Percentiles rank a stretch among this genome's conserved stretches.
Evolutionary conservation across 1,140 invertebrate species (phyloP).

Genomic region (Diachasmimorpha longicaudata): DNA sequence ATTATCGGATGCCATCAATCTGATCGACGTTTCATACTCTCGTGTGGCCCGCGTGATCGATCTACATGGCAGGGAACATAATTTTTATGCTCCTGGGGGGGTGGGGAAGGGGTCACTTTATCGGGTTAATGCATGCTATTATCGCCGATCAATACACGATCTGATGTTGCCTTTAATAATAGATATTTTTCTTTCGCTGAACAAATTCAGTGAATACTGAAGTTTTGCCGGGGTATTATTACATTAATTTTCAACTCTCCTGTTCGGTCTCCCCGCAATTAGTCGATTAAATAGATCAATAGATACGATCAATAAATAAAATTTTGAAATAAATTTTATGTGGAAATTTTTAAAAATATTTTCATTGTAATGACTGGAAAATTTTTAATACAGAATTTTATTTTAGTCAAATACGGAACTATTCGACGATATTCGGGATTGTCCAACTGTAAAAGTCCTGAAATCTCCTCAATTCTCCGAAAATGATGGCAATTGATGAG

Average conservation of each 20-base stretch:
- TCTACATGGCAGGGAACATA: background rate
- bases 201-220: background rate
- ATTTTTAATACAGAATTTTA: too few relatives aligned
- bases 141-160: background rate
- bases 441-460: too few relatives aligned
- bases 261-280: background rate
- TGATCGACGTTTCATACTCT: background rate
- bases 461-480: too few relatives aligned
- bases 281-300: too few relatives aligned
- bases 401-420: too few relatives aligned
- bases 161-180: background rate
- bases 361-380: too few relatives aligned
- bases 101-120: background rate
- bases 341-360: too few relatives aligned
- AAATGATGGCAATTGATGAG: too few relatives aligned
- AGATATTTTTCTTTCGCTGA: background rate
- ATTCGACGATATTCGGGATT: too few relatives aligned
- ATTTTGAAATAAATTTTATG: too few relatives aligned
- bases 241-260: background rate
- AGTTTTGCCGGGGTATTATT: background rate
- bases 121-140: background rate
- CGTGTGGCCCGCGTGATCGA: background rate
- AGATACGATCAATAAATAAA: too few relatives aligned
- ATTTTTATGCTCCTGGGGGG: background rate
- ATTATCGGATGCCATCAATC: conserved; percentile 19